phyloP scores from a whole-genome alignment of 2,888 invertebrate genomes.

The Gryllus longicercus region DNA sequence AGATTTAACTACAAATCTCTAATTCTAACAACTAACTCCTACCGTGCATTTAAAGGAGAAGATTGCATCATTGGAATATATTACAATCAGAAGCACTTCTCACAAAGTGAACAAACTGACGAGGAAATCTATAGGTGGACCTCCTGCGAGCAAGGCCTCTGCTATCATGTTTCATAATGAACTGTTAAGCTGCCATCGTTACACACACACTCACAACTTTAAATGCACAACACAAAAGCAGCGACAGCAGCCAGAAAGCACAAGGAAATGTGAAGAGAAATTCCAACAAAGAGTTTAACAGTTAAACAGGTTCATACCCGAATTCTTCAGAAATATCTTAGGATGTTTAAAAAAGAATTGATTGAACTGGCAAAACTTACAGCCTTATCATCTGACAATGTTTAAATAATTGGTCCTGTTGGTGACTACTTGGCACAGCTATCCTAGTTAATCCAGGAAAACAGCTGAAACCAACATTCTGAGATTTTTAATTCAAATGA shows the following conservation, averaged over 20 bases:
- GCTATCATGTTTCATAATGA: background rate
- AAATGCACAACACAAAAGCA: constrained; percentile 31
- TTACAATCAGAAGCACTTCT: constrained; percentile 29
- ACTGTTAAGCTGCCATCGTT: constrained; percentile 12
- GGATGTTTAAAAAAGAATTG: too few species aligned
- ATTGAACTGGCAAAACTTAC: too few species aligned
- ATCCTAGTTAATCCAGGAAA: too few species aligned
- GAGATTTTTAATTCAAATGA: too few species aligned
- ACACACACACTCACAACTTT: background rate
- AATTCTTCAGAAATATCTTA: too few species aligned
- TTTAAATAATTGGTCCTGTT: too few species aligned
- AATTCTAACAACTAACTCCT: constrained; percentile 31
- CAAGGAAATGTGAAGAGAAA: too few species aligned
- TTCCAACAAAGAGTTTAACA: too few species aligned
- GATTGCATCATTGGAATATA: constrained; percentile 29
- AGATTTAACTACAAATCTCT: constrained; percentile 32
- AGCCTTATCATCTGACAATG: too few species aligned
- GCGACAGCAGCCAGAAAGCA: background rate
- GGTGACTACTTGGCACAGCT: too few species aligned
- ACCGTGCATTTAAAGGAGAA: constrained; percentile 33
- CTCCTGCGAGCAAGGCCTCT: background rate
- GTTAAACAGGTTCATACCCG: too few species aligned
- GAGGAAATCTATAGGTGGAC: constrained; percentile 18
- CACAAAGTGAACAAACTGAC: constrained; percentile 20
- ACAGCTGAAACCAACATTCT: too few species aligned